These are phyloP conservation scores for Acleris emargana DNA, from an alignment of 2,888 invertebrate species.

Conservation along the genomic window DNA sequence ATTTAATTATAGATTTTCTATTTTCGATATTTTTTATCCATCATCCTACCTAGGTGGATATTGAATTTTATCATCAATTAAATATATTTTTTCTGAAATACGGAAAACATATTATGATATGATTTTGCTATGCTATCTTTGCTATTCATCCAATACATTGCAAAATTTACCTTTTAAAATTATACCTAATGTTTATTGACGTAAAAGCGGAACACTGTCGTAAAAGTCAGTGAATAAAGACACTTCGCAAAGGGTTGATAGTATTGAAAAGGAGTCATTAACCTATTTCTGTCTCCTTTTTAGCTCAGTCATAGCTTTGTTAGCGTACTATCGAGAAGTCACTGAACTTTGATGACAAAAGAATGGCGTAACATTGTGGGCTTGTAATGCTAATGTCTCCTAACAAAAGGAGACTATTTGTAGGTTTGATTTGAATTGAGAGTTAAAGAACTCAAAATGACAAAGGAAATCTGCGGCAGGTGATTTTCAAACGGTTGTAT, in stretches of 20 bases:
- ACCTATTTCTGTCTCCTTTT: constrained; percentile 71
- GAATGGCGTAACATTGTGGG: constrained; percentile 18
- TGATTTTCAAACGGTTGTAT: too few relatives aligned
- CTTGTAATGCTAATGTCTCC: constrained; percentile 26
- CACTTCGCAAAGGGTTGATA: constrained; percentile 44
- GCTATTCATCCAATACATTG: not conserved
- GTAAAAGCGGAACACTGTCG: constrained; percentile 6
- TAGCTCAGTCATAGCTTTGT: constrained; percentile 60
- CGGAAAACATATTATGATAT: too few relatives aligned
- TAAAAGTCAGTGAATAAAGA: constrained; percentile 13
- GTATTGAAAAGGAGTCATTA: constrained; percentile 65
- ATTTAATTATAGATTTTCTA: too few relatives aligned
- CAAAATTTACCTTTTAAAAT: not conserved
- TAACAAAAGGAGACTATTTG: constrained; percentile 3
- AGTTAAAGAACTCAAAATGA: not conserved
- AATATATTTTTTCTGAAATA: too few relatives aligned
- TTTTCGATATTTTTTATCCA: too few relatives aligned
- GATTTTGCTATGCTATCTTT: too few relatives aligned
- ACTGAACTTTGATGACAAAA: constrained; percentile 42
- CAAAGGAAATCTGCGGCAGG: not conserved
- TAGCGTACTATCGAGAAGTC: constrained; percentile 39
- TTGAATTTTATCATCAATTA: too few relatives aligned
- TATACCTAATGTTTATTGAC: too few relatives aligned
- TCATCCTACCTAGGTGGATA: too few relatives aligned
- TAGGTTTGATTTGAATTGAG: constrained; percentile 1